phyloP scores from a whole-genome alignment of 1,140 invertebrate species.

The Drosophila fuyamai region DNA sequence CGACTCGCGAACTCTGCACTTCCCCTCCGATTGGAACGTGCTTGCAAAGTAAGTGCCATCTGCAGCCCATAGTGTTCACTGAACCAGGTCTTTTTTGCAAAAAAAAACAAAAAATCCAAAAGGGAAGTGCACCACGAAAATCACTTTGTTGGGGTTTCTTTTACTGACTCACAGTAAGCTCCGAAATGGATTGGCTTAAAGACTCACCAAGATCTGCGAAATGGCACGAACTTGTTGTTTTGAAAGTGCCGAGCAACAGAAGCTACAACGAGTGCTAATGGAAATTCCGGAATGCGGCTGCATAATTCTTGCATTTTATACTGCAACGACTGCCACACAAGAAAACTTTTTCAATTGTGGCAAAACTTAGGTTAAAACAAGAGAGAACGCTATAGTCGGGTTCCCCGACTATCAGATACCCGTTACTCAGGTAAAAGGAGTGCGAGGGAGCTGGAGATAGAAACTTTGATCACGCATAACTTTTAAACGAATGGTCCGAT shows the following conservation, averaged over 20 bases:
- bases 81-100: not conserved
- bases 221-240: slow-evolving; percentile 28
- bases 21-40: slow-evolving; percentile 27
- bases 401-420: too few species aligned
- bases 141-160: slow-evolving; percentile 23
- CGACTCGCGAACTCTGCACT: slow-evolving; percentile 40
- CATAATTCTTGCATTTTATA: slow-evolving; percentile 17
- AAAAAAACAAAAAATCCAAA: not conserved
- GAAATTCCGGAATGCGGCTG: slow-evolving; percentile 24
- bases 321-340: not conserved
- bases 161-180: slow-evolving; percentile 10
- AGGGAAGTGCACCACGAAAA: slow-evolving; percentile 12
- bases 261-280: slow-evolving; percentile 23
- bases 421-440: too few species aligned
- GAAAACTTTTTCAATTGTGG: not conserved
- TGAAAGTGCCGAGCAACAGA: slow-evolving; percentile 20
- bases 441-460: too few species aligned
- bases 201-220: slow-evolving; percentile 20
- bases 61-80: slow-evolving; percentile 19
- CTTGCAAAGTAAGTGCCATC: slow-evolving; percentile 24
- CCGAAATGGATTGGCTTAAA: slow-evolving; percentile 1
- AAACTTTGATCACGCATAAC: too few species aligned
- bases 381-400: too few species aligned
- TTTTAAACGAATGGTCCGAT: too few species aligned
- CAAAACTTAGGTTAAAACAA: not conserved